These are phyloP conservation scores for Chrysodeixis includens DNA, from an alignment of 2,888 invertebrate genomes.

Conservation along the genomic window DNA sequence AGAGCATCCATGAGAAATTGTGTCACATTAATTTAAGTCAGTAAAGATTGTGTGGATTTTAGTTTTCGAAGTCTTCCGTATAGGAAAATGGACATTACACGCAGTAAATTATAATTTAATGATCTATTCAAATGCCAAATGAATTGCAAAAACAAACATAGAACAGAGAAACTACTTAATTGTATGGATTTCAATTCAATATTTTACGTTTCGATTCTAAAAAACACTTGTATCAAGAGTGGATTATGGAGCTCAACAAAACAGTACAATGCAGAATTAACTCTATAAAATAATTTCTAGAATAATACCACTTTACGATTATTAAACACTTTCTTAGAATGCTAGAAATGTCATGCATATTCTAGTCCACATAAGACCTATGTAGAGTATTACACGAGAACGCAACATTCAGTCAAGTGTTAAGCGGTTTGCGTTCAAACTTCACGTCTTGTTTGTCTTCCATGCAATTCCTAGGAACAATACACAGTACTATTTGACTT, in stretches of 20 bases:
- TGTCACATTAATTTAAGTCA: slow-evolving; percentile 2
- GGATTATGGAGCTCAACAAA: too few species aligned
- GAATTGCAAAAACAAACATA: too few species aligned
- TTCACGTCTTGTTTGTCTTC: neutral
- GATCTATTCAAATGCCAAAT: too few species aligned
- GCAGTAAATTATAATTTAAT: too few species aligned
- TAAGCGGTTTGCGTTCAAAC: neutral
- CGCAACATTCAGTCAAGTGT: neutral
- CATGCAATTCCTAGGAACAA: slow-evolving; percentile 3
- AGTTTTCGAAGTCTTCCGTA: neutral
- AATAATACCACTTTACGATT: too few species aligned
- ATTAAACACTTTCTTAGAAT: neutral
- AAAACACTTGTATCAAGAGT: too few species aligned
- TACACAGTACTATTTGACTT: slow-evolving; percentile 3
- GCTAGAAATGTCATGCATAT: neutral
- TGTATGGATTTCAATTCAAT: too few species aligned
- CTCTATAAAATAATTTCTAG: too few species aligned
- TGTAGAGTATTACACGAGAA: neutral
- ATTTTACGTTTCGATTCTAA: too few species aligned
- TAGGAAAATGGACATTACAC: too few species aligned
- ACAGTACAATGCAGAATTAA: too few species aligned
- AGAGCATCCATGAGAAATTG: slow-evolving; percentile 13
- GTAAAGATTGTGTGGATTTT: neutral
- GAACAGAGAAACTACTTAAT: too few species aligned
- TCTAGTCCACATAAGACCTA: neutral